Percentiles rank a stretch among this genome's conserved stretches.
These are phyloP conservation scores for Actinernus sp. DNA, from an alignment of 92 coral and sea anemone genomes.

Conservation along the genomic window DNA sequence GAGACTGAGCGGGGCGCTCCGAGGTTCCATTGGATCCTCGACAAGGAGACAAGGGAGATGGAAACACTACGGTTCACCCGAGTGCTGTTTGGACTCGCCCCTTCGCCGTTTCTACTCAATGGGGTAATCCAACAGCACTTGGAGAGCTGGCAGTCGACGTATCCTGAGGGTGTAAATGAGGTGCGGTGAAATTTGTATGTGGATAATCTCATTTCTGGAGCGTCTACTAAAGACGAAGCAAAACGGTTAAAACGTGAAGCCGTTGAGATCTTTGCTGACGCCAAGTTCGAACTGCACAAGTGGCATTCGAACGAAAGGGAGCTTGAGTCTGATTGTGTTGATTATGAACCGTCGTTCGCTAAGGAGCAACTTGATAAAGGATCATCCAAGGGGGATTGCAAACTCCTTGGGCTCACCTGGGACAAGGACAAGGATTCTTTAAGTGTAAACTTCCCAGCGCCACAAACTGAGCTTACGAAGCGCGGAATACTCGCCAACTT, in stretches of 20 bases:
- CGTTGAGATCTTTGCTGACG: constrained; percentile 35
- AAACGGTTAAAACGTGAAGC: constrained; percentile 45
- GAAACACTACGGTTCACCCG: constrained; percentile 26
- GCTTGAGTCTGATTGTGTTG: constrained; percentile 35
- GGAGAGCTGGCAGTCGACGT: constrained; percentile 1
- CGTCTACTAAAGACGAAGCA: too few species aligned
- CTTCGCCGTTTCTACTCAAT: constrained; percentile 19
- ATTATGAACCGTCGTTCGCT: constrained; percentile 27
- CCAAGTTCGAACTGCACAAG: constrained; percentile 40
- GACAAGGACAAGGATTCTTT: constrained; percentile 7
- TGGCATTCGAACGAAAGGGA: too few species aligned
- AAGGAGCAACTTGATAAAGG: constrained; percentile 31
- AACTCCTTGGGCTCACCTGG: constrained; percentile 9
- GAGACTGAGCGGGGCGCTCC: constrained; percentile 13
- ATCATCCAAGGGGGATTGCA: constrained; percentile 13
- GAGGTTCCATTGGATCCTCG: constrained; percentile 24
- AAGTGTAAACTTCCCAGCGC: too few species aligned
- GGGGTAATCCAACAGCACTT: constrained; percentile 20
- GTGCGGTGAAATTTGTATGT: constrained; percentile 15
- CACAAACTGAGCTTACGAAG: too few species aligned
- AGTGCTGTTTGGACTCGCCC: constrained; percentile 17
- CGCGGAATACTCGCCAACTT: too few species aligned
- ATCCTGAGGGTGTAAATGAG: constrained; percentile 8
- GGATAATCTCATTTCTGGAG: constrained; percentile 18
- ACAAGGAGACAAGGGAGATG: constrained; percentile 1